Evolutionary conservation across 2,113 vertebrate genomes (phyloP).

Genomic region (mouse (Mus musculus)): DNA sequence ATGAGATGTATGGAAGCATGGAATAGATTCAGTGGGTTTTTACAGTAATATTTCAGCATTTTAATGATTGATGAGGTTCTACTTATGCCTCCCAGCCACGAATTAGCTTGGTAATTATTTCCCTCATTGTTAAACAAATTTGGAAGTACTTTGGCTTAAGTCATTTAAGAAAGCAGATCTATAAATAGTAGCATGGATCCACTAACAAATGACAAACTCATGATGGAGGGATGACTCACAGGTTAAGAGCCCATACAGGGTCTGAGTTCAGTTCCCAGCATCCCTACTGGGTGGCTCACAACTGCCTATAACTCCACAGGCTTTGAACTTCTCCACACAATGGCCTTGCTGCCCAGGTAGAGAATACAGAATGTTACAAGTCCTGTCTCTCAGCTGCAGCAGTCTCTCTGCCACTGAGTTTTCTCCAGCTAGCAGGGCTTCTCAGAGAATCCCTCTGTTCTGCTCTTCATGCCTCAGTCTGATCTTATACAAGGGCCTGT

Average conservation of each 20-base stretch:
- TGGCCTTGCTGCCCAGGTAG: neutral
- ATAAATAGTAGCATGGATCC: neutral
- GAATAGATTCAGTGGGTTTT: neutral
- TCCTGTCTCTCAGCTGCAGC: neutral
- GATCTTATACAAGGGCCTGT: neutral
- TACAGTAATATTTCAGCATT: neutral
- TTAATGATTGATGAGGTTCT: neutral
- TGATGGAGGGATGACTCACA: neutral
- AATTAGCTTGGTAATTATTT: neutral
- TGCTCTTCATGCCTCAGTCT: neutral
- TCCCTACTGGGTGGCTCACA: neutral
- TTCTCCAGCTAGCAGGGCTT: neutral
- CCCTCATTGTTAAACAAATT: neutral
- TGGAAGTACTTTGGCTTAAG: neutral
- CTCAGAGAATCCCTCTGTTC: neutral
- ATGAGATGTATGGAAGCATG: neutral
- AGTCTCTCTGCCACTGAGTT: neutral
- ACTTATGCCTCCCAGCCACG: neutral
- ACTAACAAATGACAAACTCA: slow-evolving; percentile 21
- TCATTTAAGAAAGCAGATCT: neutral
- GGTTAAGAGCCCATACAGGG: neutral
- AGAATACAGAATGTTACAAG: neutral
- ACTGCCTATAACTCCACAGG: neutral
- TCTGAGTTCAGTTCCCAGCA: neutral
- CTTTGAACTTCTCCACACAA: neutral